These are phyloP conservation scores for Hyperopisus bebe DNA, from an alignment of 2,113 vertebrate genomes.

Conservation along the genomic window DNA sequence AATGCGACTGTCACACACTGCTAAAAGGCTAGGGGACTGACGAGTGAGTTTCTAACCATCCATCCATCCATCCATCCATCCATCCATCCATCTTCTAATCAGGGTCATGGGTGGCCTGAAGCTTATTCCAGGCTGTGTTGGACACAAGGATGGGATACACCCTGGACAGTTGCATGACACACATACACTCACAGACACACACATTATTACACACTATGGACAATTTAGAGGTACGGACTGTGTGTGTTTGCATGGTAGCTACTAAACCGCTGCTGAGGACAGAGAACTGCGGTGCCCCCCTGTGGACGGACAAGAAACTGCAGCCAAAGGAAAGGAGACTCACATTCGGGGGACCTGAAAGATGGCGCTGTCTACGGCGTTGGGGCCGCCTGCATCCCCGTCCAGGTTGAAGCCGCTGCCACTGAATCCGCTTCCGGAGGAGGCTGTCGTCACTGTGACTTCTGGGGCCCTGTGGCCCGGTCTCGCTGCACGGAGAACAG, in stretches of 20 bases:
- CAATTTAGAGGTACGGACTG: not conserved
- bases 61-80: too few relatives aligned
- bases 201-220: not conserved
- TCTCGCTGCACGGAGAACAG: conserved; percentile 63
- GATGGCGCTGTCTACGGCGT: conserved; percentile 77
- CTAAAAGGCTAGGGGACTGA: not conserved
- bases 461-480: conserved; percentile 76
- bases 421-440: conserved; percentile 78
- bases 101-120: not conserved
- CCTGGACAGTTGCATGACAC: not conserved
- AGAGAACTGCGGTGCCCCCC: not conserved
- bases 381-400: conserved; percentile 69
- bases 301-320: not conserved
- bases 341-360: conserved; percentile 93
- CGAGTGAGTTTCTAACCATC: too few relatives aligned
- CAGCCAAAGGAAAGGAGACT: conserved; percentile 40
- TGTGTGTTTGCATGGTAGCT: not conserved
- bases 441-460: conserved; percentile 76
- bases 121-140: not conserved
- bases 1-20: not conserved
- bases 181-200: not conserved
- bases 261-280: not conserved
- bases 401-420: conserved; percentile 85
- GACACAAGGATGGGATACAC: not conserved
- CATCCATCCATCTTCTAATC: not conserved